Evolutionary conservation across 2,797 vertebrate species (phyloP).

Genomic region (Huso huso): DNA sequence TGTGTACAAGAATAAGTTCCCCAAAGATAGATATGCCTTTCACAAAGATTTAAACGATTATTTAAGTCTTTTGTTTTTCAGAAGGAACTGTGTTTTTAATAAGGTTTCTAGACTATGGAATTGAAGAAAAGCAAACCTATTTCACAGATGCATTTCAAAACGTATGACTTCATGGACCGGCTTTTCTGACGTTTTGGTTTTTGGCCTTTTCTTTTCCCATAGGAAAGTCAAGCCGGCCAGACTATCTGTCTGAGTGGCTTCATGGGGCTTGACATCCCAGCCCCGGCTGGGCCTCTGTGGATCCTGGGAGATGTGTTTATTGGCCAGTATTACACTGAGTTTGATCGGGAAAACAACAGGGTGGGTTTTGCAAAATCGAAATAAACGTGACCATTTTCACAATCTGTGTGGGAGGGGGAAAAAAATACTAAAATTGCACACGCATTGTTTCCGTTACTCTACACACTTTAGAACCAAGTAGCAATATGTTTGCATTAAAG

Average conservation of each 20-base stretch:
- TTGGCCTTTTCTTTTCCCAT: neutral
- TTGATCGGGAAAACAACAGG: conserved; percentile 75
- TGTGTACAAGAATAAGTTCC: too few relatives aligned
- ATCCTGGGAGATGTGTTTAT: conserved; percentile 97
- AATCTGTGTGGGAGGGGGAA: neutral
- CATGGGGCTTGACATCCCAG: conserved; percentile 57
- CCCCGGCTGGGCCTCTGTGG: conserved; percentile 77
- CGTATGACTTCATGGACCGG: too few relatives aligned
- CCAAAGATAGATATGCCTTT: too few relatives aligned
- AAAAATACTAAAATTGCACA: neutral
- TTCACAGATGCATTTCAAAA: too few relatives aligned
- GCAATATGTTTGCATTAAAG: neutral
- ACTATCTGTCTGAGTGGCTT: conserved; percentile 88
- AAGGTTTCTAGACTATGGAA: too few relatives aligned
- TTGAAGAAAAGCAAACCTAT: too few relatives aligned
- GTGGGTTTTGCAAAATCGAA: conserved; percentile 81
- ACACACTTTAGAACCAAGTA: neutral
- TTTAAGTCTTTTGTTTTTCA: too few relatives aligned
- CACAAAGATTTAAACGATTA: too few relatives aligned
- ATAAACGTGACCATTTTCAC: conserved; percentile 22
- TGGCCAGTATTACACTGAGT: conserved; percentile 81
- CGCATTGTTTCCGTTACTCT: neutral
- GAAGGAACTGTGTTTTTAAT: too few relatives aligned
- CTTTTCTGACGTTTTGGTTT: neutral
- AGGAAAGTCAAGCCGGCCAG: conserved; percentile 67